These are phyloP conservation scores for Peromyscus melanophrys DNA, from an alignment of 2,797 vertebrate species.

Conservation along the genomic window DNA sequence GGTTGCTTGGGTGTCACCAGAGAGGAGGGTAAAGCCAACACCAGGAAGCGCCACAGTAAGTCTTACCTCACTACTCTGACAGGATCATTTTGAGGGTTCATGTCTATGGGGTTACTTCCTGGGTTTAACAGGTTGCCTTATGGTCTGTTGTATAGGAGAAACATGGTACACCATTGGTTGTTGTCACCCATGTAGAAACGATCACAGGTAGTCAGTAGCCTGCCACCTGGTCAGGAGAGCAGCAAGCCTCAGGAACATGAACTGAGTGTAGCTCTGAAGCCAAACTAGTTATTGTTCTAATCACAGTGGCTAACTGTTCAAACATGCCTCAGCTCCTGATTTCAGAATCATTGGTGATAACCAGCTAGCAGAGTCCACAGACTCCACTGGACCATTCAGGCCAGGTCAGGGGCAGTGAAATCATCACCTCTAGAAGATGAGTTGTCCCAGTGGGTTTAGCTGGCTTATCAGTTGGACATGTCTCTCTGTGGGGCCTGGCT, in stretches of 20 bases:
- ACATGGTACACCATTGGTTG: rapidly evolving
- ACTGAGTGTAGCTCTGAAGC: rapidly evolving
- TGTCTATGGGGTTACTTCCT: background rate
- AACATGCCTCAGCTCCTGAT: background rate
- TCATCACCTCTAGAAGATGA: background rate
- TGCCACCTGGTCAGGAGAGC: background rate
- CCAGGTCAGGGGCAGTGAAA: rapidly evolving
- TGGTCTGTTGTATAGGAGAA: rapidly evolving
- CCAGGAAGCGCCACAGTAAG: constrained; percentile 88
- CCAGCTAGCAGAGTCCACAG: rapidly evolving
- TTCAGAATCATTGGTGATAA: background rate
- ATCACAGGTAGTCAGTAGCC: rapidly evolving
- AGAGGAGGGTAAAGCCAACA: constrained; percentile 93
- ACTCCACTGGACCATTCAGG: background rate
- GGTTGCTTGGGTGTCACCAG: constrained; percentile 96
- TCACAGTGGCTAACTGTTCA: rapidly evolving
- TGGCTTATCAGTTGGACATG: rapidly evolving
- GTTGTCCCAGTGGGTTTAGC: rapidly evolving
- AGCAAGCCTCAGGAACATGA: rapidly evolving
- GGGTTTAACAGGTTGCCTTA: background rate
- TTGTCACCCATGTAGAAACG: rapidly evolving
- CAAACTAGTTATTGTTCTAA: rapidly evolving
- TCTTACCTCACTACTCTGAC: background rate
- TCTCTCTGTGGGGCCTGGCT: background rate
- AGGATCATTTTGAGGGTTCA: too few species aligned